Conservation (phyloP, 2,113 vertebrate genomes). For the Tetraodon nigroviridis region DNA sequence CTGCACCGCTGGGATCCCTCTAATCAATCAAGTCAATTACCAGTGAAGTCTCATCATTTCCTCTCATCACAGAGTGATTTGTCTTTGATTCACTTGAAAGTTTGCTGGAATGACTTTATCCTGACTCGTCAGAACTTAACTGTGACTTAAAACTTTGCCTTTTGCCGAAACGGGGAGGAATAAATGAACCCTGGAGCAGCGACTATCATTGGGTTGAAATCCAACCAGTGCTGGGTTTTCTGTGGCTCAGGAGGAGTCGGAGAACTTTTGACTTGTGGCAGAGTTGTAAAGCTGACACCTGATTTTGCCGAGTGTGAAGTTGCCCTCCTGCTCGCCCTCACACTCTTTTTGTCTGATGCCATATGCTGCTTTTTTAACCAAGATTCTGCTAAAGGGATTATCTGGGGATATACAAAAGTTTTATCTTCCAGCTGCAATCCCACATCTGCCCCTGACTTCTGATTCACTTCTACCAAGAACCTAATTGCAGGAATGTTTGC, state of each 20-base stretch:
- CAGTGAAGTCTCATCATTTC: conserved; percentile 30
- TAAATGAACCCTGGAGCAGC: conserved; percentile 11
- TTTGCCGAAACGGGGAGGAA: conserved; percentile 22
- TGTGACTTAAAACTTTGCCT: conserved; percentile 11
- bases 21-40: conserved; percentile 56
- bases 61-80: conserved; percentile 27
- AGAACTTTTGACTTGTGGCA: conserved; percentile 18
- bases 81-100: conserved; percentile 43
- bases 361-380: conserved; percentile 50
- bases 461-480: conserved; percentile 21
- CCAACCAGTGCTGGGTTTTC: conserved; percentile 14
- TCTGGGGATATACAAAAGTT: conserved; percentile 62
- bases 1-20: conserved; percentile 16
- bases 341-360: conserved; percentile 44
- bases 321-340: conserved; percentile 34
- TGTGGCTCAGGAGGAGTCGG: conserved; percentile 16
- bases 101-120: conserved; percentile 33
- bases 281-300: conserved; percentile 49
- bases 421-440: conserved; percentile 45
- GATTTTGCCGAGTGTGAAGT: conserved; percentile 29
- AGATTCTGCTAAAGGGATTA: conserved; percentile 58
- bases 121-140: conserved; percentile 19
- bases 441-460: conserved; percentile 44
- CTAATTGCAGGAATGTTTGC: too few species aligned
- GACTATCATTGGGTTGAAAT: conserved; percentile 4